A percentile compares a stretch with the other conserved stretches of the same genome.
Conservation (phyloP, 2,797 vertebrate species). For the Streptopelia turtur region DNA sequence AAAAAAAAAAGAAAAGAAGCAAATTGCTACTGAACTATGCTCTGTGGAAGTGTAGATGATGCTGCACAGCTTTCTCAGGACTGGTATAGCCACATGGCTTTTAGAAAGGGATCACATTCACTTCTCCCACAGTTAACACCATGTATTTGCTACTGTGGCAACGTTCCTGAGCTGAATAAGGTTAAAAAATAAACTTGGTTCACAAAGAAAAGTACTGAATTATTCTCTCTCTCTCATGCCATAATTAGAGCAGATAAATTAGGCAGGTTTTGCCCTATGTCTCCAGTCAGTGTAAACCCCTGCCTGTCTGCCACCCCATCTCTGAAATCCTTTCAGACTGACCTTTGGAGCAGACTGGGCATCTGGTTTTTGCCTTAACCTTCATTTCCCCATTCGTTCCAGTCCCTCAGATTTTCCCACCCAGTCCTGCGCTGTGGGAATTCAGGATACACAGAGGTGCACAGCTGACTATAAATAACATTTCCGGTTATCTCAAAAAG, state of each 20-base stretch:
- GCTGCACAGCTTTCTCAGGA: constrained; percentile 65
- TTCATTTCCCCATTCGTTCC: constrained; percentile 13
- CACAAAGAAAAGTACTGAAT: constrained; percentile 44
- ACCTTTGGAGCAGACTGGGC: constrained; percentile 22
- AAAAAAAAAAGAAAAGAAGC: background rate
- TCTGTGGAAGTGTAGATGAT: constrained; percentile 49
- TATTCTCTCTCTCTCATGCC: constrained; percentile 50
- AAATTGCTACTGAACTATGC: constrained; percentile 32
- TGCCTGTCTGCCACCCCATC: background rate
- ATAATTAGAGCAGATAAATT: constrained; percentile 32
- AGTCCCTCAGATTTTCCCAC: constrained; percentile 34
- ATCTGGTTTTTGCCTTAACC: background rate
- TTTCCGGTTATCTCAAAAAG: constrained; percentile 46
- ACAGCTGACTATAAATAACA: constrained; percentile 61
- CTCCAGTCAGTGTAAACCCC: constrained; percentile 44
- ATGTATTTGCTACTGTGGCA: constrained; percentile 41
- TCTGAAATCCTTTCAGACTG: constrained; percentile 18
- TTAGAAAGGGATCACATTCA: constrained; percentile 53
- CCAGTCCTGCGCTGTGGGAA: constrained; percentile 46
- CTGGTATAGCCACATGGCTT: constrained; percentile 56
- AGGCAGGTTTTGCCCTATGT: constrained; percentile 19
- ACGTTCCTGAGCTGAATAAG: constrained; percentile 65
- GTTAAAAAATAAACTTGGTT: constrained; percentile 67
- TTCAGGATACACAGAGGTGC: constrained; percentile 62
- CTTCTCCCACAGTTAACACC: constrained; percentile 62